These are phyloP conservation scores for Parnassius mnemosyne DNA, from an alignment of 2,888 invertebrate species.

Conservation along the genomic window DNA sequence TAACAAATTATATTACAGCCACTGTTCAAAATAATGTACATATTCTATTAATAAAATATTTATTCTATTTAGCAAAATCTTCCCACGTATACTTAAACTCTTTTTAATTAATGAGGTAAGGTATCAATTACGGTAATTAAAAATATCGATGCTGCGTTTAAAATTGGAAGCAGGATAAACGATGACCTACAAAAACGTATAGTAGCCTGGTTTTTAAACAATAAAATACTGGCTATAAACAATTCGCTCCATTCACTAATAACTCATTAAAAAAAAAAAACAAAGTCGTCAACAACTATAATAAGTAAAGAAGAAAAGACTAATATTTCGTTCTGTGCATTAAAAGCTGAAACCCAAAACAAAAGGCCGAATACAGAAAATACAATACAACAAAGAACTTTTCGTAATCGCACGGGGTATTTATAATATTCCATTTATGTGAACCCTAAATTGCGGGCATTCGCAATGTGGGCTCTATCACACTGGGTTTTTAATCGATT, in stretches of 20 bases:
- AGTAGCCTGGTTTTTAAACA: background rate
- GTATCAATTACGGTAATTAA: too few species aligned
- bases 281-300: background rate
- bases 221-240: slow-evolving; percentile 3
- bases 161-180: too few species aligned
- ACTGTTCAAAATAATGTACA: too few species aligned
- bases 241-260: slow-evolving; percentile 9
- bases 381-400: slow-evolving; percentile 3
- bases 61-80: too few species aligned
- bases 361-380: slow-evolving; percentile 1
- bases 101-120: too few species aligned
- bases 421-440: background rate
- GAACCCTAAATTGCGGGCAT: slow-evolving; percentile 1
- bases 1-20: too few species aligned
- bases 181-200: too few species aligned
- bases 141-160: too few species aligned
- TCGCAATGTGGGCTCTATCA: slow-evolving; percentile 8
- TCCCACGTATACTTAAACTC: too few species aligned
- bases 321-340: slow-evolving; percentile 1
- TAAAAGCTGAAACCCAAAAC: background rate
- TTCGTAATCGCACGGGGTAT: background rate
- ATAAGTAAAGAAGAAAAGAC: background rate
- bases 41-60: too few species aligned
- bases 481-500: background rate
- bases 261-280: slow-evolving; percentile 1